phyloP scores from a whole-genome alignment of 1,140 invertebrate species.

The Drosophila ficusphila region DNA sequence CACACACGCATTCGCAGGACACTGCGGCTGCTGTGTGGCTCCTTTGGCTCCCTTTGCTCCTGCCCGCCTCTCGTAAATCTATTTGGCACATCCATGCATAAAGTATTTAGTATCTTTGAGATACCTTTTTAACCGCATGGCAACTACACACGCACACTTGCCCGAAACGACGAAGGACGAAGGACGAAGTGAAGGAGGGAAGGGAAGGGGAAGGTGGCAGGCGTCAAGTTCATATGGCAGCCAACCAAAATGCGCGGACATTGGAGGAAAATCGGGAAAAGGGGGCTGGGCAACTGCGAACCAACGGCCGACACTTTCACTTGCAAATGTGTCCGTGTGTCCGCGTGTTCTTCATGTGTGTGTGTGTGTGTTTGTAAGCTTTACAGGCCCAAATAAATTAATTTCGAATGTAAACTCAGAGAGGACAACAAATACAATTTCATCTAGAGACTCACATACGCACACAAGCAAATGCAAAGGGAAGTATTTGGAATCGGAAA shows the following conservation, averaged over 20 bases:
- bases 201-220: conserved; percentile 8
- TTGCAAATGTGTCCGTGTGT: conserved; percentile 39
- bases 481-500: neutral
- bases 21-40: conserved; percentile 11
- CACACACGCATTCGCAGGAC: conserved; percentile 15
- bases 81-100: conserved; percentile 83
- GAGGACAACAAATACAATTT: conserved; percentile 72
- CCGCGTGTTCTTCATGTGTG: neutral
- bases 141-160: conserved; percentile 67
- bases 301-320: conserved; percentile 69
- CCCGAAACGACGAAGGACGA: neutral
- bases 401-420: conserved; percentile 69
- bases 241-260: conserved; percentile 80
- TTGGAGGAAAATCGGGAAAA: conserved; percentile 12
- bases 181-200: neutral
- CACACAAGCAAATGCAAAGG: neutral
- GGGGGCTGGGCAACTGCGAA: conserved; percentile 14
- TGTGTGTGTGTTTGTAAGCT: conserved; percentile 10
- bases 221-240: conserved; percentile 70
- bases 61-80: conserved; percentile 70
- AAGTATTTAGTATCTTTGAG: conserved; percentile 82
- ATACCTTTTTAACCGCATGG: conserved; percentile 80
- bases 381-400: conserved; percentile 70
- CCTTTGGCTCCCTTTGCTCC: neutral
- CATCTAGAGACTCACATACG: conserved; percentile 41